Base-by-base conservation (phyloP, 30 jellyfish, hydroid and myxozoan genomes). In the Haliclystus octoradiatus region DNA sequence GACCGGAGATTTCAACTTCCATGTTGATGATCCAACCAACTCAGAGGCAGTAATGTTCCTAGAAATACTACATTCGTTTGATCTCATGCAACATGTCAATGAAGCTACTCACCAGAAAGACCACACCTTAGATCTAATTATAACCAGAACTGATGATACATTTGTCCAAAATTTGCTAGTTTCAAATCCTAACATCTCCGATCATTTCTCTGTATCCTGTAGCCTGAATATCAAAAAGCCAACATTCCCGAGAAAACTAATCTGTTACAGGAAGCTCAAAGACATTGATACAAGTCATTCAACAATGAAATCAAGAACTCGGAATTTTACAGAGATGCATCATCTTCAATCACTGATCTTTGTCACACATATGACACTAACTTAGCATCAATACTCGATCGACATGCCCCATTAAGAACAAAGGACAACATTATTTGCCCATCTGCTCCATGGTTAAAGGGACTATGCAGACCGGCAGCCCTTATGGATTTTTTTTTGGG, bases 91-190 rank as follows among this genome's bases (percentile, higher is more conserved):
- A 50, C 70, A 34, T 62, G 78, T 73, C 34, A 24, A 29, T 49
- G 87, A 75, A 34, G 5, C 80, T 27, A 75, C 80, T 22, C 78
- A 65, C 25, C 79, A 66, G 31, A 75, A 65, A 49, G 79, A 79
- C 26, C 87, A 62, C 31, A 32, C 26, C 23, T 50, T 75, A 64
- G 87, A 75, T 49, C 49, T 66, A 63, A 66, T 75, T 51, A 75
- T 63, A 71, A 75, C 87, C 40, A 47, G 87, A 50, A 40, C 87
- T 9, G 33, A 72, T 32, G 69, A 70, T 50, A 75, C 63, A 15
- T 25, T 64, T 35, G 62, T 49, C 46, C 63, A 1, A n/a, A 52
- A 35, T 64, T 50, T 50, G 26, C 50, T 26, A 51, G 79, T 49
- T 5, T 19, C 14, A 63, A 63, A 65, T 7, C 64, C 35, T 63